Conservation (phyloP, 2,113 vertebrate genomes). For the Prionailurus viverrinus region DNA sequence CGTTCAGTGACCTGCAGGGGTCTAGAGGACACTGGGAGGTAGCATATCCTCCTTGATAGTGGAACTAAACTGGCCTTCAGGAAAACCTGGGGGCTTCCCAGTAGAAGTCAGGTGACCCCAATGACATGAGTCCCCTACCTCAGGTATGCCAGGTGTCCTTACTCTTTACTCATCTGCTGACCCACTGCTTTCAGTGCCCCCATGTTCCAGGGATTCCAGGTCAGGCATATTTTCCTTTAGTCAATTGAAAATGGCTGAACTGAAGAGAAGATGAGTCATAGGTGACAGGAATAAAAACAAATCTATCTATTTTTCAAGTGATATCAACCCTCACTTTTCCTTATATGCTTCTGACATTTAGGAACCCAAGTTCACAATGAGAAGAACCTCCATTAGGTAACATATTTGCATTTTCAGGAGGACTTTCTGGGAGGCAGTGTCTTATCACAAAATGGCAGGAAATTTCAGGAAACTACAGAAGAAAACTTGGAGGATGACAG, state of each 20-base stretch:
- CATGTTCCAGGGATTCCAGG: not conserved
- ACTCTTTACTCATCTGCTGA: not conserved
- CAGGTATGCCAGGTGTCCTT: not conserved
- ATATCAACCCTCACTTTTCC: not conserved
- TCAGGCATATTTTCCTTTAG: not conserved
- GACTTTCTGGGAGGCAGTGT: not conserved
- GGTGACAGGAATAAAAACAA: not conserved
- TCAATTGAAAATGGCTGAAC: not conserved
- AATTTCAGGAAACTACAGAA: not conserved
- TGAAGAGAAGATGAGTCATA: not conserved
- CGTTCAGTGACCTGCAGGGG: not conserved
- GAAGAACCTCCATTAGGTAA: not conserved
- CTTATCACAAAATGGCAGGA: not conserved
- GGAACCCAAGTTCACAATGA: not conserved
- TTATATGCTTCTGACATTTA: not conserved
- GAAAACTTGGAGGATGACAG: not conserved
- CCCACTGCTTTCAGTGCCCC: no score
- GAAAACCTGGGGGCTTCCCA: not conserved
- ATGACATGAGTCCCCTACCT: not conserved
- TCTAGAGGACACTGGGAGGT: not conserved
- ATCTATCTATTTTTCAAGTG: not conserved
- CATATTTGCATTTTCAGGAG: not conserved
- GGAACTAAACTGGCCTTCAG: not conserved
- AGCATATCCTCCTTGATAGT: not conserved
- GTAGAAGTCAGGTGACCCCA: not conserved